Base-by-base conservation (phyloP, 2,888 invertebrate genomes). In the Andrena flavipes region DNA sequence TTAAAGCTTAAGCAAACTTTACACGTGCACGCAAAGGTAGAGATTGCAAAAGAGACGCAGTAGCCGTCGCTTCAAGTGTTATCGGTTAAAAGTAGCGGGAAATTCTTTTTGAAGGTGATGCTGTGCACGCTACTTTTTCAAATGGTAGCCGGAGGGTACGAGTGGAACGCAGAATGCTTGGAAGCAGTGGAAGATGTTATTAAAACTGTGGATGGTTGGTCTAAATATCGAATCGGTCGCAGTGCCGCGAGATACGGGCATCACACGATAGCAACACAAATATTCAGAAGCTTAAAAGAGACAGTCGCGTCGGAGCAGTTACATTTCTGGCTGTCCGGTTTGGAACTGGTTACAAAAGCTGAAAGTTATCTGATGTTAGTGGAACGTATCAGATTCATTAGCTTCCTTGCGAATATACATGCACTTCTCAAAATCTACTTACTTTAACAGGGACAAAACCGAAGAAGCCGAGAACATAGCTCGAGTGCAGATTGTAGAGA, bases 221-320 rank as follows among this genome's bases (percentile, higher is more conserved):
- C 97, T 5, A 96, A 97, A 90, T 99, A 98, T 93, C 95, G 98
- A 84, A 97, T 99, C 62, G 98, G 97, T 0, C 95, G 98, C 73
- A 97, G 98, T 16, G 98, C 98, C 0, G 96, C 98, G 23, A 95
- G 98, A 95, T 97, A 97, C 92, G 97, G 97, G 0, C 98, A 98
- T 92, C 97, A 97, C 90, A 95, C 95, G 67, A 94, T 97, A 30
- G 97, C 97, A 0, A 95, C 96, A 0, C 94, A 94, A 6, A 95
- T 97, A 48, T 95, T 97, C 89, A 94, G 95, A 33, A 95, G 95
- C 62, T 94, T 97, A 35, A 95, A 96, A 2, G 96, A 96, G 63
- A 95, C 96, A 85, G 97, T 97, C 0, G 97, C 98, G 20, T 97
- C 97, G 48, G 99, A 99, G 91, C 97, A 98, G 89, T 96, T 97